Evolutionary conservation across 2,113 vertebrate species (phyloP), one percentile per base, ranked within the genome.

Genomic region (Notothenia rossii): DNA sequence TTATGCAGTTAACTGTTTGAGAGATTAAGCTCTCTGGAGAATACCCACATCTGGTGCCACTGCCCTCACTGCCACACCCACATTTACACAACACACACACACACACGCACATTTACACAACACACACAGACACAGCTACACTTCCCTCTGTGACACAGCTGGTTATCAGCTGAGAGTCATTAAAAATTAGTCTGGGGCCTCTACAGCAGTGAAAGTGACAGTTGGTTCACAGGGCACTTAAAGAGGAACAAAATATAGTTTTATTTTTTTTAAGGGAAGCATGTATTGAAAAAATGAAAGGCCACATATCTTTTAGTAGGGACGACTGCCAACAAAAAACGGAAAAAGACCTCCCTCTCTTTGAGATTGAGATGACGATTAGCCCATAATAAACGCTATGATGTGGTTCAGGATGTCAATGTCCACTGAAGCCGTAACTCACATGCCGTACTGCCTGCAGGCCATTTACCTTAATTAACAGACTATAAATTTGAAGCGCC

Each of bases 1-100:
- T 87, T 77, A 86, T 86, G 79, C 72, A 87, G 78, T 88, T 91
- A 92, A 74, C 66, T 75, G 77, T 76, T 71, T 55, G 74, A 45
- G 77, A 91, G 84, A 86, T 85, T 88, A 87, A 76, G 69, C 81
- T 81, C 82, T 81, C 85, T 36, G 29, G 81, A 88, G 87, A 91
- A 86, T 71, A 71, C 70, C 56, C 78, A 77, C 76, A 80, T 86
- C 87, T 83, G 80, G 79, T 82, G 81, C 46, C 69, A 72, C 72
- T 78, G 81, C 72, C 64, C 40, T 81, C 40, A 43, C 49, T 67
- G 66, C 76, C 71, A 80, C 75, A 2, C 77, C 76, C 79, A 86
- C 73, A 72, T 62, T 72, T 20, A 69, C 25, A 49, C 18, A 68
- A 75, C 8, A 54, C 45, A 55, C 20, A 68, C 33, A 72, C 54